These are phyloP conservation scores for Rhabdomys dilectus DNA, from an alignment of 2,113 vertebrate genomes.

Conservation along the genomic window DNA sequence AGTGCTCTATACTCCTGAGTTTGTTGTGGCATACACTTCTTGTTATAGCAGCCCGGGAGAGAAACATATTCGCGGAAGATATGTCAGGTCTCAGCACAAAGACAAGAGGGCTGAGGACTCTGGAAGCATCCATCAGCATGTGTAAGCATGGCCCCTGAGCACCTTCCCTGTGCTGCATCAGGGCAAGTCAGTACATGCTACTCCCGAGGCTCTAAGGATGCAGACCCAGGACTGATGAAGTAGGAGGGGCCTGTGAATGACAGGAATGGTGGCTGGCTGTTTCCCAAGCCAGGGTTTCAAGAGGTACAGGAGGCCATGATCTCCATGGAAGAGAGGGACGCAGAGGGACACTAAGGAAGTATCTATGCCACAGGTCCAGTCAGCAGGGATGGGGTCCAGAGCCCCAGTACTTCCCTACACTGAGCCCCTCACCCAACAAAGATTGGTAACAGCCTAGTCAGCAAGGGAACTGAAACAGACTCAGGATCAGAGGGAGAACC, in stretches of 20 bases:
- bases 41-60: not conserved
- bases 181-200: fast-evolving
- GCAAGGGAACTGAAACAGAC: not conserved
- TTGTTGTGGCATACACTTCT: not conserved
- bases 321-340: not conserved
- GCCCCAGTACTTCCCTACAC: not conserved
- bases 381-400: too few relatives aligned
- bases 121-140: not conserved
- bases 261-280: not conserved
- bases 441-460: not conserved
- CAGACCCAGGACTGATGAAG: not conserved
- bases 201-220: not conserved
- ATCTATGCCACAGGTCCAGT: not conserved
- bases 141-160: not conserved
- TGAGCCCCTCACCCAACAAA: not conserved
- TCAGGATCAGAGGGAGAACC: not conserved
- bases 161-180: fast-evolving
- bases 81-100: not conserved
- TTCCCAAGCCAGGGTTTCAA: not conserved
- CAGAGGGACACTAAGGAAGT: not conserved
- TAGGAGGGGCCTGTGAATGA: not conserved
- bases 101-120: not conserved
- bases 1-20: not conserved
- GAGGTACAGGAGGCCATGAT: not conserved
- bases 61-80: not conserved